Conservation (phyloP, 2,797 vertebrate genomes). For the Borostomias antarcticus region DNA sequence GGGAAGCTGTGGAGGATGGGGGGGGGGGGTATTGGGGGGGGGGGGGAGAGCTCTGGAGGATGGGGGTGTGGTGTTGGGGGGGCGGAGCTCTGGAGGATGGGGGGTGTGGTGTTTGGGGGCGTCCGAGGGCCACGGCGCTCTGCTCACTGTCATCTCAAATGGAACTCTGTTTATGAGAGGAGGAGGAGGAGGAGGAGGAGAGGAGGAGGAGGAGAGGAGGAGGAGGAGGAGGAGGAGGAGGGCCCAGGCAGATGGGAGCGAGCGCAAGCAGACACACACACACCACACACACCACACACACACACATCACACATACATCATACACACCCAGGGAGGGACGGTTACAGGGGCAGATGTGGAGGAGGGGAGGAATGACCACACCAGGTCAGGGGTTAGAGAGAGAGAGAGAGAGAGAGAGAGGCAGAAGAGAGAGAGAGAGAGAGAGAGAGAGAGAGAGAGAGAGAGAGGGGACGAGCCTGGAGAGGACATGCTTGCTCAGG, state of each 20-base stretch:
- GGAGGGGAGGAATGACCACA: constrained; percentile 35
- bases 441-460: constrained; percentile 11
- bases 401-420: neutral
- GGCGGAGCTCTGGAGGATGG: constrained; percentile 38
- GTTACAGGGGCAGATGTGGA: constrained; percentile 48
- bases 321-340: constrained; percentile 47
- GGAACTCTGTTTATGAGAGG: constrained; percentile 61
- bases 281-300: constrained; percentile 38
- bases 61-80: constrained; percentile 1
- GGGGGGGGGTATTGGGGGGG: constrained; percentile 1
- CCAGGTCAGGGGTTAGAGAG: constrained; percentile 2
- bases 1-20: constrained; percentile 20
- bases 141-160: constrained; percentile 73
- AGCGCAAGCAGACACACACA: too few species aligned
- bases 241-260: too few species aligned
- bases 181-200: constrained; percentile 58
- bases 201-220: too few species aligned
- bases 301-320: constrained; percentile 41
- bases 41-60: too few species aligned
- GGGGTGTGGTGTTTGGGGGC: constrained; percentile 18
- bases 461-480: too few species aligned
- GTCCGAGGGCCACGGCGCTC: constrained; percentile 54
- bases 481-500: constrained; percentile 40
- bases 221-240: too few species aligned
- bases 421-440: constrained; percentile 6